Base-by-base conservation (phyloP, 1,140 invertebrate genomes). In the Capitella teleta region DNA sequence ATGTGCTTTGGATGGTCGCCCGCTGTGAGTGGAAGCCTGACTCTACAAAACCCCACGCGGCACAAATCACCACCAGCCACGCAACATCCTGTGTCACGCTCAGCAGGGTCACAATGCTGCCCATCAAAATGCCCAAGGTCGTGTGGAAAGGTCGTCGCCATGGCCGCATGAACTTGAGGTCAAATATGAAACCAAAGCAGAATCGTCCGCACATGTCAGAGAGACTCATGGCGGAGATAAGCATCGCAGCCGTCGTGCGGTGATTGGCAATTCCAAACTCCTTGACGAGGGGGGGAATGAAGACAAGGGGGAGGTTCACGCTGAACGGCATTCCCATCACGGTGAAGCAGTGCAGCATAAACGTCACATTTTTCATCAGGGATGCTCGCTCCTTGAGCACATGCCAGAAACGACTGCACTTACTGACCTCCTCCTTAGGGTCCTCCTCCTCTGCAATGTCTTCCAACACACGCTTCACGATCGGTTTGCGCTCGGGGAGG, bases 201-300 rank as follows among this genome's bases (percentile, higher is more conserved):
- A 44, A 44, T 8, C 42, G 4, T n/a, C 42, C 42, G 16, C n/a
- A 19, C 42, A 44, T 44, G 23, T 44, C 42, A 5, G 42, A 6
- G 6, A 16, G 4, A 25, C 42, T 25, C 10, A 25, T 14, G 16
- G 28, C 16, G 12, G 42, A 19, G 8, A 44, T 8, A 5, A 44
- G 16, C 5, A 44, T 19, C 10, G 42, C 8, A 21, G 38, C 38
- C 16, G n/a, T n/a, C 8, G n/a, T n/a, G 8, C n/a, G 30, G n/a
- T 32, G 8, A 8, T 32, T n/a, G 30, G 30, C n/a, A n/a, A 32
- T 10, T 8, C 30, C 30, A 10, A 8, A 10, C 8, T 32, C 30
- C n/a, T 32, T 32, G 8, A 32, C n/a, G 8, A 32, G n/a, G 30
- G 30, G 30, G 8, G 30, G 30, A 32, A n/a, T 32, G n/a, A 32